phyloP scores from a whole-genome alignment of 2,113 vertebrate species.

The Vireo altiloquus region DNA sequence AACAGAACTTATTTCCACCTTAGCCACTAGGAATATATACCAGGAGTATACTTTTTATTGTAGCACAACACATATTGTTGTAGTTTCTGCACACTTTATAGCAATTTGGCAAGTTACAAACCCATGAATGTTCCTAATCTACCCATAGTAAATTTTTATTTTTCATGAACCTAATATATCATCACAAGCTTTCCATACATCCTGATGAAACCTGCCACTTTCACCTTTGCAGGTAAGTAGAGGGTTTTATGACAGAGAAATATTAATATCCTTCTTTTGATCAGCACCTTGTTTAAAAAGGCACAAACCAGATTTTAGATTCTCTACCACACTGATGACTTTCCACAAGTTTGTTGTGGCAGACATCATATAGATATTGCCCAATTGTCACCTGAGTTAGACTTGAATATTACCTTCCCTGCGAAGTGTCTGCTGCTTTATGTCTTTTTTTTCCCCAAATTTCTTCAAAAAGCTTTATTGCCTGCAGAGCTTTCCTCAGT shows the following conservation, averaged over 20 bases:
- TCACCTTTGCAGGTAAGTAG: background rate
- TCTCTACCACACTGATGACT: background rate
- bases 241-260: background rate
- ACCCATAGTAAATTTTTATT: background rate
- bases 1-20: background rate
- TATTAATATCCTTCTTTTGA: background rate
- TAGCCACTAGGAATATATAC: background rate
- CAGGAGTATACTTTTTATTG: background rate
- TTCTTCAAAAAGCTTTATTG: background rate
- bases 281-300: background rate
- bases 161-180: background rate
- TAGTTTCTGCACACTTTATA: background rate
- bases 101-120: background rate
- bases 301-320: background rate
- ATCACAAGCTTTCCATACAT: background rate
- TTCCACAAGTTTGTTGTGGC: background rate
- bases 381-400: background rate
- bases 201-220: background rate
- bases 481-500: background rate
- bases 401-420: background rate
- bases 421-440: background rate
- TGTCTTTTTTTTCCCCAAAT: background rate
- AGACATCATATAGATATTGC: background rate
- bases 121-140: background rate
- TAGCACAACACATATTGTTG: background rate